Percentiles rank a stretch among this genome's conserved stretches.
These are phyloP conservation scores for Gymnoscopelus braueri DNA, from an alignment of 2,797 vertebrate species.

Conservation along the genomic window DNA sequence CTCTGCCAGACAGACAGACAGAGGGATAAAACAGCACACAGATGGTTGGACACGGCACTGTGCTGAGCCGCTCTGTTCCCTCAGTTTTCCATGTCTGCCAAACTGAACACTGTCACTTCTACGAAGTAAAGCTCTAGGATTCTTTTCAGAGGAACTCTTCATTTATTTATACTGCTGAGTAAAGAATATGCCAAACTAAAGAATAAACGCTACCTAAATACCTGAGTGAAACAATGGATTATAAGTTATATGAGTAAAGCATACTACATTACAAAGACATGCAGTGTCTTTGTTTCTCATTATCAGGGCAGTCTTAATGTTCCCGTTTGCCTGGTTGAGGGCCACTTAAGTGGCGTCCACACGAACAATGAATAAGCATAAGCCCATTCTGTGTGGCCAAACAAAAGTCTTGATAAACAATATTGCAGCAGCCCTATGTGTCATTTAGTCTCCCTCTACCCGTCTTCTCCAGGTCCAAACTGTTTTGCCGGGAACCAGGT, in stretches of 20 bases:
- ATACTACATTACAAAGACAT: no score
- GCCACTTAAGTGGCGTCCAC: no score
- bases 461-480: constrained; percentile 76
- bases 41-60: constrained; percentile 51
- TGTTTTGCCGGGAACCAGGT: constrained; percentile 81
- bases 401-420: no score
- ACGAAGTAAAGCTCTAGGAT: constrained; percentile 24
- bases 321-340: no score
- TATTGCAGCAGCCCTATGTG: background rate
- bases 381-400: no score
- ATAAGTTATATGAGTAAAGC: no score
- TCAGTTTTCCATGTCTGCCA: constrained; percentile 42
- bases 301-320: no score
- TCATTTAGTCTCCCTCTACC: background rate
- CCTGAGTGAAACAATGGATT: no score
- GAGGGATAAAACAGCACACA: constrained; percentile 26
- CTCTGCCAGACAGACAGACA: constrained; percentile 38
- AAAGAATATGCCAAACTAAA: no score
- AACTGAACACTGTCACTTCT: constrained; percentile 41
- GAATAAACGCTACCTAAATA: no score
- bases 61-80: constrained; percentile 41
- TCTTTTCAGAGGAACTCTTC: constrained; percentile 24
- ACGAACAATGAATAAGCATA: no score
- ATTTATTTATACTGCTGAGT: constrained; percentile 12
- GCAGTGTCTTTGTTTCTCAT: no score